A percentile compares a stretch with the other conserved stretches of the same genome.
Conservation (phyloP, 1,140 invertebrate genomes). For the Mylabris phalerata region DNA sequence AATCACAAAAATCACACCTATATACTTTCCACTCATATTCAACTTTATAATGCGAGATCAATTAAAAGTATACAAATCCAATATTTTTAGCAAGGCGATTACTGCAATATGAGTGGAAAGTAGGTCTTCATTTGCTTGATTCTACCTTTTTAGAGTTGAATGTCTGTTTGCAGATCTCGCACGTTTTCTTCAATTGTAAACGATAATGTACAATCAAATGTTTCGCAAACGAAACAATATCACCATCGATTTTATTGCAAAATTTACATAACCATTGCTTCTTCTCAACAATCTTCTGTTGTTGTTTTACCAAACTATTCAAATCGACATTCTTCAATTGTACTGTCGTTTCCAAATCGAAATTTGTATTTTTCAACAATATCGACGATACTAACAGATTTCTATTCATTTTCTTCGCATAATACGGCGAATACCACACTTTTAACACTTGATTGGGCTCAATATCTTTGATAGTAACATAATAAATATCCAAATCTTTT, state of each 20-base stretch:
- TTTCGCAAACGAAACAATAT: conserved; percentile 36
- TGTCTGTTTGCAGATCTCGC: conserved; percentile 30
- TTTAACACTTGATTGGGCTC: conserved; percentile 49
- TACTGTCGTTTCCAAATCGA: conserved; percentile 3
- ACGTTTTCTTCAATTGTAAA: conserved; percentile 27
- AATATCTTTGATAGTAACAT: conserved; percentile 51
- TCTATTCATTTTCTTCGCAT: conserved; percentile 43
- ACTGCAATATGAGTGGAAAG: too few relatives aligned
- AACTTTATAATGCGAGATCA: too few relatives aligned
- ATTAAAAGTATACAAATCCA: too few relatives aligned
- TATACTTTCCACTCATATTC: too few relatives aligned
- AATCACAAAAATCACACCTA: neutral
- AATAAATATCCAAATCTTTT: conserved; percentile 50
- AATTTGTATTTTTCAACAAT: neutral
- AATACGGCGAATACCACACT: conserved; percentile 55
- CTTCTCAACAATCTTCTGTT: conserved; percentile 34
- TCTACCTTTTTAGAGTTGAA: conserved; percentile 32
- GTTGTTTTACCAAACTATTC: conserved; percentile 31
- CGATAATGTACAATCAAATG: conserved; percentile 39
- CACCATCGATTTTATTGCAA: conserved; percentile 34
- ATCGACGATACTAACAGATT: conserved; percentile 20
- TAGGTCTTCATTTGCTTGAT: too few relatives aligned
- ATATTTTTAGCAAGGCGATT: too few relatives aligned
- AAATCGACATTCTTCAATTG: conserved; percentile 17
- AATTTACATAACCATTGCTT: conserved; percentile 41